phyloP scores from a whole-genome alignment of 2,888 invertebrate species.

The Odontomyia ornata region DNA sequence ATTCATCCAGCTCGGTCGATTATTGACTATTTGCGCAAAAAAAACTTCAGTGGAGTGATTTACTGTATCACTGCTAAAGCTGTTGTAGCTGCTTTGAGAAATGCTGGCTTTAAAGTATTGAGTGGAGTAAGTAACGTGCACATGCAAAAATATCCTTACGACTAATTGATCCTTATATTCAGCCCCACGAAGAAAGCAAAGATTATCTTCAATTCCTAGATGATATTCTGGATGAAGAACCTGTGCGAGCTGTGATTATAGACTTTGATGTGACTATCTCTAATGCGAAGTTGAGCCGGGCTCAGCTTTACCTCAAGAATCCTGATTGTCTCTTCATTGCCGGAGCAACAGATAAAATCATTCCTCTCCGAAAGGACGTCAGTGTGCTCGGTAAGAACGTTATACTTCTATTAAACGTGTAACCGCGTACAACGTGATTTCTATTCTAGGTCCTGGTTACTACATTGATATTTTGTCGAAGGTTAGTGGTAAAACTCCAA shows the following conservation, averaged over 20 bases:
- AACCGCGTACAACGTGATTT: background rate
- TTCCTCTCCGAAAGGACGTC: slow-evolving; percentile 56
- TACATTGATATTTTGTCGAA: slow-evolving; percentile 61
- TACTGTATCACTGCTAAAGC: slow-evolving; percentile 62
- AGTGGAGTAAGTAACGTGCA: slow-evolving; percentile 58
- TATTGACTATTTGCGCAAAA: slow-evolving; percentile 64
- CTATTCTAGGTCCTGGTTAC: slow-evolving; percentile 59
- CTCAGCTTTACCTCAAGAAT: slow-evolving; percentile 62
- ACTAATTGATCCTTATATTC: background rate
- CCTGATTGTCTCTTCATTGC: slow-evolving; percentile 64
- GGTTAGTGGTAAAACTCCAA: slow-evolving; percentile 58
- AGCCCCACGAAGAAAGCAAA: slow-evolving; percentile 17
- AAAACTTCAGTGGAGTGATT: slow-evolving; percentile 65
- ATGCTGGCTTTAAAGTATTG: slow-evolving; percentile 63
- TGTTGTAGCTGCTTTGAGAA: slow-evolving; percentile 59
- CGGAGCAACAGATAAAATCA: slow-evolving; percentile 62
- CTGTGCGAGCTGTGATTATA: slow-evolving; percentile 65
- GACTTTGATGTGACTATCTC: slow-evolving; percentile 65
- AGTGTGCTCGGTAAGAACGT: slow-evolving; percentile 57
- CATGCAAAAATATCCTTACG: background rate
- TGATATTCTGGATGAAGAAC: slow-evolving; percentile 55
- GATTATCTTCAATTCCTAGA: background rate
- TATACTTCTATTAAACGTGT: background rate
- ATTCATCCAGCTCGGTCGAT: slow-evolving; percentile 64
- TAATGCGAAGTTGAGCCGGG: slow-evolving; percentile 64